Base-by-base conservation (phyloP, 1,140 invertebrate species). In the Oppia nitens region DNA sequence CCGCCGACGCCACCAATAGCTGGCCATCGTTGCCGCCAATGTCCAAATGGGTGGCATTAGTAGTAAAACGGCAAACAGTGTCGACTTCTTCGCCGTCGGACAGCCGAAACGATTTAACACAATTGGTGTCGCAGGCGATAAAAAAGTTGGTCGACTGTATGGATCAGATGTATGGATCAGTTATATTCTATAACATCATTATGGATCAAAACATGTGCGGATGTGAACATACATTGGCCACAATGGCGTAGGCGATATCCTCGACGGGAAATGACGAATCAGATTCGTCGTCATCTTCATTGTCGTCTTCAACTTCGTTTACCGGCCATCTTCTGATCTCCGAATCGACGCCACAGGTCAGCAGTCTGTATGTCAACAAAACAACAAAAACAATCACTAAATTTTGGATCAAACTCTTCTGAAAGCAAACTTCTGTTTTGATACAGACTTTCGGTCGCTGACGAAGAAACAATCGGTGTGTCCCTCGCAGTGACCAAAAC, bases 401-500 rank as follows among this genome's bases (percentile, higher is more conserved):
- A 24, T 24, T 47, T 56, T 2, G 14, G 45, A 47, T 14, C 45
- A 56, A 47, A 2, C n/a, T n/a, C n/a, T n/a, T n/a, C n/a, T n/a
- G n/a, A n/a, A n/a, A n/a, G n/a, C n/a, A n/a, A n/a, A n/a, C n/a
- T n/a, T n/a, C n/a, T n/a, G n/a, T n/a, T 9, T 40, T 17, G 17
- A 40, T 20, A 57, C 23, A 17, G 2, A 48, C 50, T 24, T 47
- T 57, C 17, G 20, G n/a, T 49, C 17, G 11, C 20, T 47, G 50
- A 50, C 29, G 25, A 24, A 57, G 25, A 26, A 45, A 25, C 47
- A 50, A 6, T 49, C 47, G n/a, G 56, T 57, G 48, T 57, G 47
- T 17, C 56, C 56, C 27, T 57, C 56, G 23, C 47, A 23, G 47
- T 57, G 56, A 50, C 45, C 56, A 32, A 50, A 50, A 2, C 26